Conservation (phyloP, 2,797 vertebrate genomes). For the Oreochromis grahami region DNA sequence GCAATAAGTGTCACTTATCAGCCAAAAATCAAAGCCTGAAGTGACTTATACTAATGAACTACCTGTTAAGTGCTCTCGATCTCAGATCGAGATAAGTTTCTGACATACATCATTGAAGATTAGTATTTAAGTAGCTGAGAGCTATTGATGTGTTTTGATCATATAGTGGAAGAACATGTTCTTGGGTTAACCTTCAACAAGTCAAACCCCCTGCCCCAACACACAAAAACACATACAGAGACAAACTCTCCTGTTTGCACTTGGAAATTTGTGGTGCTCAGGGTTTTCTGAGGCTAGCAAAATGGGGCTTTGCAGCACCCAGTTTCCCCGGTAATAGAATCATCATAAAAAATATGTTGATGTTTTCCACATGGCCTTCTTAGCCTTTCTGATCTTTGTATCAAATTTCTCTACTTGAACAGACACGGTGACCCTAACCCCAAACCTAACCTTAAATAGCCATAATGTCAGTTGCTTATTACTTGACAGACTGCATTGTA, state of each 20-base stretch:
- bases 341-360: slow-evolving; percentile 62
- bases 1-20: slow-evolving; percentile 77
- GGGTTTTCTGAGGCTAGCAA: slow-evolving; percentile 15
- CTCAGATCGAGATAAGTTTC: slow-evolving; percentile 49
- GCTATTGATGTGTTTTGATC: slow-evolving; percentile 67
- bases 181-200: slow-evolving; percentile 59
- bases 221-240: not conserved
- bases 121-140: slow-evolving; percentile 57
- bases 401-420: slow-evolving; percentile 71
- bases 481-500: slow-evolving; percentile 68
- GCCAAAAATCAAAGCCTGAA: slow-evolving; percentile 64
- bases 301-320: slow-evolving; percentile 13
- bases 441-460: slow-evolving; percentile 73
- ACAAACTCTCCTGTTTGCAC: not conserved
- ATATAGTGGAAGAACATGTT: slow-evolving; percentile 36
- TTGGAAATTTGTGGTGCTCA: not conserved
- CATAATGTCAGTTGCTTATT: slow-evolving; percentile 72
- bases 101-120: slow-evolving; percentile 62
- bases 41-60: slow-evolving; percentile 76
- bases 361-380: slow-evolving; percentile 76
- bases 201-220: not conserved
- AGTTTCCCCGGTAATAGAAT: slow-evolving; percentile 44
- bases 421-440: slow-evolving; percentile 67
- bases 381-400: slow-evolving; percentile 66
- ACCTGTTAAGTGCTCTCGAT: slow-evolving; percentile 66